Base-by-base conservation (phyloP, 2,113 vertebrate species). In the Tinamus guttatus region DNA sequence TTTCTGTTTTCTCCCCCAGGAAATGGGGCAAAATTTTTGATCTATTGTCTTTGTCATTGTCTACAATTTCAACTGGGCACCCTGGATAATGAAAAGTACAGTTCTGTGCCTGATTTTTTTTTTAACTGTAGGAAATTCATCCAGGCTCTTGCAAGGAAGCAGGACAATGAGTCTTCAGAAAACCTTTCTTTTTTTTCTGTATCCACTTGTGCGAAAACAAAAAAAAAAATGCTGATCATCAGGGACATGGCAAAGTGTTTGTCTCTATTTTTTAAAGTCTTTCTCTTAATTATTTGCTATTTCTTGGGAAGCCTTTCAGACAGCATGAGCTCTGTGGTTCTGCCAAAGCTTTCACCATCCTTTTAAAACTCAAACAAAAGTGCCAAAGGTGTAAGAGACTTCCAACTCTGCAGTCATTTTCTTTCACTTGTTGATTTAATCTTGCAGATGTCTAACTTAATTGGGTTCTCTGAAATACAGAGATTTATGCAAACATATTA, bases 401-500 rank as follows among this genome's bases (percentile, higher is more conserved):
- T 94, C 58, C 89, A 36, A 87, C 89, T 94, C 59, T 93, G 52
- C 38, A 78, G 47, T 47, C 38, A 88, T 94, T 97, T 96, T 13
- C 9, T 96, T 94, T 68, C 65, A 95, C 30, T 94, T 96, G 28
- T 36, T 19, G 59, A 93, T 95, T 96, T 89, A 96, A 94, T 38
- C 82, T 94, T 96, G 52, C 41, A 80, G 58, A 96, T 96, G 94
- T 90, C 51, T 94, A 85, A 69, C 59, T 90, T 96, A 96, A 92
- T 88, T 80, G 41, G 5, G 4, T 93, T 10, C 78, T 96, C 59
- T 93, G 85, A 96, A 97, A 96, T 86, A 89, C 4, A 93, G 59
- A 95, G 71, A 87, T 73, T 56, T 49, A 91, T 94, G 81, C 95
- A 96, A 95, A 92, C 25, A 18, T 25, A 19, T 75, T 96, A 95